Evolutionary conservation across 2,113 vertebrate genomes (phyloP), one percentile per base, ranked within the genome.

Genomic region (Gnathonemus longibarbis): DNA sequence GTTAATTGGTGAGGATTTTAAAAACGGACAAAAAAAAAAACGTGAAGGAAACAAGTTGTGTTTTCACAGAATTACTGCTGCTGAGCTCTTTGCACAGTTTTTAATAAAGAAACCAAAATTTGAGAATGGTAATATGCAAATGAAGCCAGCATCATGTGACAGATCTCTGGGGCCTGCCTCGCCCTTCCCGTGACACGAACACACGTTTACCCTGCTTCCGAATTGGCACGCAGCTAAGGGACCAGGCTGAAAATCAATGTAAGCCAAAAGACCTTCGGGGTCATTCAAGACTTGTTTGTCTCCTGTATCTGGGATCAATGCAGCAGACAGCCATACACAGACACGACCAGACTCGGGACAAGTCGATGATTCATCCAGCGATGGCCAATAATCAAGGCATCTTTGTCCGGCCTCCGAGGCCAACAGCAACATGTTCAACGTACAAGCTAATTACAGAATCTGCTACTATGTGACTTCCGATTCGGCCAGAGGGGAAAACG

Each of bases 361-460:
- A 88, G 42, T 84, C 74, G 48, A 90, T 90, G 84, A 66, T 49
- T 88, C 89, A 77, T 52, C 62, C 46, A 80, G 11, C 45, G 24
- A 70, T 9, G 66, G 85, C 31, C 89, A 5, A 80, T 92, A 89
- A 91, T 89, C 91, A 62, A 89, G 50, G 83, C 74, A 80, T 77
- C 89, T 88, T 88, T 80, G 56, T 89, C 74, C 88, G 89, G 77
- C 84, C 46, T 74, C 39, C 48, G 90, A 35, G 48, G 74, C n/a
- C 19, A 70, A 31, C 66, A 87, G 88, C 77, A 49, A 85, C 83
- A 49, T 89, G 62, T 88, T 91, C 84, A 87, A 90, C 89, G 90
- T 83, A 84, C 58, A 42, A 42, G 77, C 90, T 91, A 91, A 91
- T 93, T 89, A 90, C 88, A 87, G 83, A 70, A 88, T 91, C 90